A percentile compares a stretch with the other conserved stretches of the same genome.
These are phyloP conservation scores for Gymnoscelis rufifasciata DNA, from an alignment of 2,888 invertebrate genomes.

Conservation along the genomic window DNA sequence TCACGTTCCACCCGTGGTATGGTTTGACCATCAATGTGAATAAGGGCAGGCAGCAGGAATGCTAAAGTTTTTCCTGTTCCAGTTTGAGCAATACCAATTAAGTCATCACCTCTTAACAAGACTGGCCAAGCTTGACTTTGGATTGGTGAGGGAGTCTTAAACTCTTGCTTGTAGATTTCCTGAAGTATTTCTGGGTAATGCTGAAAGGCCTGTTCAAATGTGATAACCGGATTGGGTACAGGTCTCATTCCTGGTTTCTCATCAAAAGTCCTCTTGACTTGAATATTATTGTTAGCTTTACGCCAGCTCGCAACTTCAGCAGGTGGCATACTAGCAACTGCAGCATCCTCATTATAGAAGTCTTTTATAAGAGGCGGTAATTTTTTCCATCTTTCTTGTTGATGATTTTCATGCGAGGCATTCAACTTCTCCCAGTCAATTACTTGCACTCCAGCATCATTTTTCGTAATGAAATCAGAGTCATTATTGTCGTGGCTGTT, in stretches of 20 bases:
- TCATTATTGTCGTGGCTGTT: slow-evolving; percentile 24
- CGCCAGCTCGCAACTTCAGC: slow-evolving; percentile 83
- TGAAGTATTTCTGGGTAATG: slow-evolving; percentile 89
- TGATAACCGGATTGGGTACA: slow-evolving; percentile 87
- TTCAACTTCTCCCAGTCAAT: slow-evolving; percentile 81
- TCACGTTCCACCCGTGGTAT: slow-evolving; percentile 83
- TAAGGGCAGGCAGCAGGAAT: slow-evolving; percentile 93
- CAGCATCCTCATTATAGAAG: slow-evolving; percentile 89
- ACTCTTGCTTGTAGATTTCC: slow-evolving; percentile 89
- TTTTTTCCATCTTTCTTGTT: slow-evolving; percentile 81
- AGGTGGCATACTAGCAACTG: slow-evolving; percentile 81
- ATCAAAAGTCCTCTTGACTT: slow-evolving; percentile 83
- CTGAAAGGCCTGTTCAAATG: slow-evolving; percentile 90
- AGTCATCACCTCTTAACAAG: slow-evolving; percentile 91
- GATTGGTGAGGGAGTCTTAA: slow-evolving; percentile 91
- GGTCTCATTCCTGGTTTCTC: slow-evolving; percentile 61
- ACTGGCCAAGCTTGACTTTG: slow-evolving; percentile 98
- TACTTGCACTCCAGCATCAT: slow-evolving; percentile 52
- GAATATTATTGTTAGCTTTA: slow-evolving; percentile 84
- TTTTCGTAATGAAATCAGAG: slow-evolving; percentile 50
- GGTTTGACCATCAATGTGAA: slow-evolving; percentile 93
- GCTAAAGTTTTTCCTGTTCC: slow-evolving; percentile 97
- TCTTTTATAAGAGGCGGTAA: slow-evolving; percentile 85
- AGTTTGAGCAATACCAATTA: slow-evolving; percentile 98
- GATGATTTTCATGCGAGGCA: slow-evolving; percentile 71